phyloP scores from a whole-genome alignment of 1,140 invertebrate species.

The Asobara japonica region DNA sequence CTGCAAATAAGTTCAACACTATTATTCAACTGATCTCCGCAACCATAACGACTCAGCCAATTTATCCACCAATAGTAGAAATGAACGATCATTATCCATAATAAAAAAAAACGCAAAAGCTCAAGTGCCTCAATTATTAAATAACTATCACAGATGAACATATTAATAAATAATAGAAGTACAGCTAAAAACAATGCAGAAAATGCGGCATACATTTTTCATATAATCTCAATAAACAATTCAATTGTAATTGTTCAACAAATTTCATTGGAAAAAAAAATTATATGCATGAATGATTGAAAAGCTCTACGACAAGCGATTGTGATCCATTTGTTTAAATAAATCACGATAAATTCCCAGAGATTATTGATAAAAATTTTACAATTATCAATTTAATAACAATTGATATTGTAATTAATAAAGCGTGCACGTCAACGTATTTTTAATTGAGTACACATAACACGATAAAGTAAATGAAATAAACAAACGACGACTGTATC shows the following conservation, averaged over 20 bases:
- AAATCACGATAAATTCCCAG: too few relatives aligned
- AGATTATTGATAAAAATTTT: too few relatives aligned
- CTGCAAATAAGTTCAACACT: conserved; percentile 68
- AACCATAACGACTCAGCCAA: conserved; percentile 63
- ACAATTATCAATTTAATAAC: too few relatives aligned
- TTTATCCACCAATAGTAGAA: conserved; percentile 18
- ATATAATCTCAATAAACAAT: not conserved
- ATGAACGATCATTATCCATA: not conserved
- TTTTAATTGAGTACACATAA: not conserved
- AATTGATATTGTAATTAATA: too few relatives aligned
- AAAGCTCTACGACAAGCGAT: too few relatives aligned
- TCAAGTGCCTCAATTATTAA: not conserved
- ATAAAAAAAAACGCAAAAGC: not conserved
- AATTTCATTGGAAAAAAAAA: too few relatives aligned
- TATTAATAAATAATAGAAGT: not conserved
- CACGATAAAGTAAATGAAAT: conserved; percentile 2
- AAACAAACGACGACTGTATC: conserved; percentile 37
- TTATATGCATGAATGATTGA: too few relatives aligned
- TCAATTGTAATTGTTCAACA: too few relatives aligned
- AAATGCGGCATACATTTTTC: conserved; percentile 16
- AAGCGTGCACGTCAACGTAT: not conserved
- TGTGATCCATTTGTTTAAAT: too few relatives aligned
- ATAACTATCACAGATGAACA: too few relatives aligned
- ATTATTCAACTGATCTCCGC: conserved; percentile 65
- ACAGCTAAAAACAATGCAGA: conserved; percentile 26